Evolutionary conservation across 2,888 invertebrate genomes (phyloP), one percentile per base, ranked within the genome.

Genomic region (Catonia carolina): DNA sequence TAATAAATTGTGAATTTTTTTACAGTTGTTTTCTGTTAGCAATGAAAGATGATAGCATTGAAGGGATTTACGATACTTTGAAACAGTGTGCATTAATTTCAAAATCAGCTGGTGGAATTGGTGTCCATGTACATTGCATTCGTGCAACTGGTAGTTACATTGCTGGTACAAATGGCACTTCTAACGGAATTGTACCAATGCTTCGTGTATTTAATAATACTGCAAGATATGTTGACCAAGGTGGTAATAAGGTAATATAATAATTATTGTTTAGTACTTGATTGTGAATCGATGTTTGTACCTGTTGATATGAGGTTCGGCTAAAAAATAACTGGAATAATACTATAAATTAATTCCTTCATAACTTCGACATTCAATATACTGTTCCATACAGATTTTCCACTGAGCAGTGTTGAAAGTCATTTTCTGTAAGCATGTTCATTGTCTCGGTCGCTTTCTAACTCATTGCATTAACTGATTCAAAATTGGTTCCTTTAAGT

Each of bases 81-180:
- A 89, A 89, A 65, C 87, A 90, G 68, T 97, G 97, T 74, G 97
- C 97, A 1, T 76, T 92, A 55, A 95, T 99, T 62, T 97, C 97
- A 0, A 98, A 99, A 74, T 88, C 88, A 22, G 98, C 97, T 17
- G 98, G 99, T 58, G 98, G 98, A 2, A 95, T 99, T 68, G 99
- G 99, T 0, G 73, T 99, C 0, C 96, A 95, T 74, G 85, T 97
- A 0, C 98, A 99, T 72, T 91, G 91, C 69, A 96, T 99, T 64
- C 78, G 98, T 66, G 89, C 94, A 0, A 89, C 85, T 65, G 97
- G 96, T 6, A 86, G 90, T 3, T 85, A 86, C 63, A 97, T 98
- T 67, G 88, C 88, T 55, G 96, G 97, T 61, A 97, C 96, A 2
- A 91, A 94, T 75, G 97, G 95, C 12, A 80, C 83, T 23, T 96